These are phyloP conservation scores for Orthonychiurus folsomi DNA, from an alignment of 2,888 invertebrate species.

Conservation along the genomic window DNA sequence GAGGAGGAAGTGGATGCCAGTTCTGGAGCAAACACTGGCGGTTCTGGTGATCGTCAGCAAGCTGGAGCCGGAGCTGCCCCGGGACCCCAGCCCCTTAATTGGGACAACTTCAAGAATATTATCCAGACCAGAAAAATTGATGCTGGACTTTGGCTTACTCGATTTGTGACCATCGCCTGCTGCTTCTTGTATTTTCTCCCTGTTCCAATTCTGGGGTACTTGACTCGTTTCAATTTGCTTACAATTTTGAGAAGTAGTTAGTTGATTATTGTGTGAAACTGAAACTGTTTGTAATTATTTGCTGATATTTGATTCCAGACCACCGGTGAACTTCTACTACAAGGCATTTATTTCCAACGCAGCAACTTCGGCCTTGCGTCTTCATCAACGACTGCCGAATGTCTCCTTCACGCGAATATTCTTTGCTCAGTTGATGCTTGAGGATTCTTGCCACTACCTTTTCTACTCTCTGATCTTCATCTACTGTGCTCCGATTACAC, in stretches of 20 bases:
- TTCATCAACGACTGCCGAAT: slow-evolving; percentile 86
- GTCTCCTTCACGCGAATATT: slow-evolving; percentile 77
- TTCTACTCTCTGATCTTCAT: slow-evolving; percentile 92
- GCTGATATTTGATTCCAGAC: slow-evolving; percentile 46
- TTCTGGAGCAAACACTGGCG: neutral
- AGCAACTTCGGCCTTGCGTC: slow-evolving; percentile 84
- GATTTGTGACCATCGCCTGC: slow-evolving; percentile 73
- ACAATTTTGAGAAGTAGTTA: neutral
- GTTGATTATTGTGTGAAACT: neutral
- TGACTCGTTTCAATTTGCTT: slow-evolving; percentile 8
- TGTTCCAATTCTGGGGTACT: slow-evolving; percentile 72
- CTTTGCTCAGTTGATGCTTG: slow-evolving; percentile 65
- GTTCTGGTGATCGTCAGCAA: neutral
- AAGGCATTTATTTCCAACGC: slow-evolving; percentile 87
- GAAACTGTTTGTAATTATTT: neutral
- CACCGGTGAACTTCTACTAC: slow-evolving; percentile 71
- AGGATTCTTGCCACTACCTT: slow-evolving; percentile 93
- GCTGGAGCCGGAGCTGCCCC: neutral
- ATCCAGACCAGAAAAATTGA: slow-evolving; percentile 74
- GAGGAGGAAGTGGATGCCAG: neutral
- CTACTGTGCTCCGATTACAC: slow-evolving; percentile 74
- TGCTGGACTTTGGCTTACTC: slow-evolving; percentile 74
- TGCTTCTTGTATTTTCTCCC: slow-evolving; percentile 68
- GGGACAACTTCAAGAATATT: slow-evolving; percentile 25
- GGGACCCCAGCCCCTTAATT: slow-evolving; percentile 18